A percentile compares a stretch with the other conserved stretches of the same genome.
These are phyloP conservation scores for Anseranas semipalmata DNA, from an alignment of 2,113 vertebrate species.

Conservation along the genomic window DNA sequence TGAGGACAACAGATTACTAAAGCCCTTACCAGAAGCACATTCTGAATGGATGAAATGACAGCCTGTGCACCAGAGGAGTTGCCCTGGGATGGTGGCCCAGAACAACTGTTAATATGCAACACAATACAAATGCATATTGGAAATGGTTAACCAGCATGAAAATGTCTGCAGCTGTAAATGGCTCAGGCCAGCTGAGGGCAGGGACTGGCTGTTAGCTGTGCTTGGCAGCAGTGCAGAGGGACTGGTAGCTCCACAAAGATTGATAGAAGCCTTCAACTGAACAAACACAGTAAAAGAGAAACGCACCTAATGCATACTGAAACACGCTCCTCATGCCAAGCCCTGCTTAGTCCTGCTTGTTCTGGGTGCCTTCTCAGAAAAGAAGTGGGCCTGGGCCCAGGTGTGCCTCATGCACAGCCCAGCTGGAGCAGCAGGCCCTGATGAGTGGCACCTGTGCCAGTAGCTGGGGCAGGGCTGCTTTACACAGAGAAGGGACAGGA, in stretches of 20 bases:
- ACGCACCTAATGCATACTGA: neutral
- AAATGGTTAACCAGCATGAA: neutral
- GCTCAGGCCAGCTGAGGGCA: neutral
- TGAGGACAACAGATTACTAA: neutral
- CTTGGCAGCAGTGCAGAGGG: neutral
- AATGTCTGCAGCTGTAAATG: neutral
- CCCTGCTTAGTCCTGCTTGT: neutral
- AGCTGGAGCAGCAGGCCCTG: neutral
- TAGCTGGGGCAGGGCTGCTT: rapidly evolving
- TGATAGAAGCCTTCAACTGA: neutral
- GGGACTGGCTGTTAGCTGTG: neutral
- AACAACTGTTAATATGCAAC: neutral
- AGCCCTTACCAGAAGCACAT: neutral
- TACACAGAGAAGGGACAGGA: neutral
- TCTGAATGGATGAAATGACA: neutral
- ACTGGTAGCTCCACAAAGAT: neutral
- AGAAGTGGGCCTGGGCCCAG: neutral
- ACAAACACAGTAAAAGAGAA: neutral
- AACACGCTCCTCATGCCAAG: rapidly evolving
- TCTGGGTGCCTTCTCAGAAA: neutral
- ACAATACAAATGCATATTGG: neutral
- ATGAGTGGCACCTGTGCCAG: neutral
- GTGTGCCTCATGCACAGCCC: neutral
- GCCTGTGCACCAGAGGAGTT: neutral
- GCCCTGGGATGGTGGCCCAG: neutral